Evolutionary conservation across 2,113 vertebrate species (phyloP).

Genomic region (Alosa alosa): DNA sequence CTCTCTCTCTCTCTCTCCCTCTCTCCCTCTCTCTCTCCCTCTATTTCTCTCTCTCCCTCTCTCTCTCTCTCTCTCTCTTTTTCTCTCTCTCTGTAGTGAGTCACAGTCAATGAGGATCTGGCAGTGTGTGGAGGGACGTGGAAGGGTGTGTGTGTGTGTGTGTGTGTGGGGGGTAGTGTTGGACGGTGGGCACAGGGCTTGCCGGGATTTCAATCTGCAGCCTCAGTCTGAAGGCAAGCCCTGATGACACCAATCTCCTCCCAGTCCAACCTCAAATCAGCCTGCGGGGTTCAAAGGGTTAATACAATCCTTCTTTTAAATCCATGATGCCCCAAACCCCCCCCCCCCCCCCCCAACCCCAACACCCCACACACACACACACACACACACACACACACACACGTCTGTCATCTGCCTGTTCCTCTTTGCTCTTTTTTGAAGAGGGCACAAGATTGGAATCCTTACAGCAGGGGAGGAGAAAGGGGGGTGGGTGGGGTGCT

Average conservation of each 20-base stretch:
- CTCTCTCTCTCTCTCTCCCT: background rate
- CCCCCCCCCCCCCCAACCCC: background rate
- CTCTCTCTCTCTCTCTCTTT: background rate
- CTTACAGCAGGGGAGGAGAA: background rate
- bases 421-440: slow-evolving; percentile 38
- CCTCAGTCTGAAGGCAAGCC: background rate
- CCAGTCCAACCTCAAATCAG: background rate
- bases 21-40: background rate
- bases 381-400: slow-evolving; percentile 25
- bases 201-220: slow-evolving; percentile 27
- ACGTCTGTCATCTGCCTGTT: slow-evolving; percentile 8
- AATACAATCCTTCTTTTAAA: slow-evolving; percentile 33
- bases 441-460: slow-evolving; percentile 40
- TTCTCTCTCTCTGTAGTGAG: slow-evolving; percentile 19
- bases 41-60: background rate
- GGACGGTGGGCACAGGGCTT: background rate
- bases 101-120: slow-evolving; percentile 3
- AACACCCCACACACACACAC: background rate
- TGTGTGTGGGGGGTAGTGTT: background rate
- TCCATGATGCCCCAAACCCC: background rate
- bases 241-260: slow-evolving; percentile 27
- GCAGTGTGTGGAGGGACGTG: background rate
- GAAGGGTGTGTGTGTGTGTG: background rate
- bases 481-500: slow-evolving; percentile 42
- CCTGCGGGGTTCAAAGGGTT: slow-evolving; percentile 27